Percentiles rank a stretch among this genome's conserved stretches.
These are phyloP conservation scores for Xyrauchen texanus DNA, from an alignment of 2,113 vertebrate genomes.

Conservation along the genomic window DNA sequence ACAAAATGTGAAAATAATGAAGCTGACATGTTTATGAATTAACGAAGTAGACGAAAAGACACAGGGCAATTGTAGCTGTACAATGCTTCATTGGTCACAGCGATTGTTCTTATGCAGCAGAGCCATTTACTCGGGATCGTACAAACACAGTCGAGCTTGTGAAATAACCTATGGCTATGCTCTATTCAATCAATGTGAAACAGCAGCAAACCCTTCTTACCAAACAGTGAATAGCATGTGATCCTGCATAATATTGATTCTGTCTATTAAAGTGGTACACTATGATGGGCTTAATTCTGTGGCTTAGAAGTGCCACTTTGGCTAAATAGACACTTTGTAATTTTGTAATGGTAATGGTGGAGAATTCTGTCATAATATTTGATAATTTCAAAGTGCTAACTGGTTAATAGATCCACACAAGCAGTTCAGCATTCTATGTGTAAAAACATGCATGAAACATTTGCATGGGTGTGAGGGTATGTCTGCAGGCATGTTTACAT, in stretches of 20 bases:
- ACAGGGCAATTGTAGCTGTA: conserved; percentile 35
- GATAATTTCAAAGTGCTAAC: conserved; percentile 40
- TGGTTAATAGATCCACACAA: conserved; percentile 41
- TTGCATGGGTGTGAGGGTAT: neutral
- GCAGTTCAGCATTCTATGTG: conserved; percentile 14
- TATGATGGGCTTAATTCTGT: conserved; percentile 33
- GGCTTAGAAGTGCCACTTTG: conserved; percentile 26
- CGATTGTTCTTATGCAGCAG: conserved; percentile 15
- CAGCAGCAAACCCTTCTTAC: conserved; percentile 37
- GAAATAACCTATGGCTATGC: conserved; percentile 28
- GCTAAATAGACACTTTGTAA: conserved; percentile 44
- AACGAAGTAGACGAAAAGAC: conserved; percentile 39
- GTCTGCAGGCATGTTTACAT: neutral
- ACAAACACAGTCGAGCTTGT: conserved; percentile 23
- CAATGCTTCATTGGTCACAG: conserved; percentile 29
- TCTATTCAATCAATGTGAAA: conserved; percentile 43
- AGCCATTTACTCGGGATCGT: neutral
- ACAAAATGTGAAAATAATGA: conserved; percentile 44
- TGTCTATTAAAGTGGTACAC: conserved; percentile 33
- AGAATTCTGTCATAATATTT: conserved; percentile 33
- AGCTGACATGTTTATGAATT: conserved; percentile 48
- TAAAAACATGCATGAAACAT: conserved; percentile 20
- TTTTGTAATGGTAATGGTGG: neutral
- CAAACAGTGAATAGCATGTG: conserved; percentile 36
- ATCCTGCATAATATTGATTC: conserved; percentile 46